Percentiles rank a stretch among this genome's conserved stretches.
Conservation (phyloP, 1,140 invertebrate species). For the Copidosoma floridanum region DNA sequence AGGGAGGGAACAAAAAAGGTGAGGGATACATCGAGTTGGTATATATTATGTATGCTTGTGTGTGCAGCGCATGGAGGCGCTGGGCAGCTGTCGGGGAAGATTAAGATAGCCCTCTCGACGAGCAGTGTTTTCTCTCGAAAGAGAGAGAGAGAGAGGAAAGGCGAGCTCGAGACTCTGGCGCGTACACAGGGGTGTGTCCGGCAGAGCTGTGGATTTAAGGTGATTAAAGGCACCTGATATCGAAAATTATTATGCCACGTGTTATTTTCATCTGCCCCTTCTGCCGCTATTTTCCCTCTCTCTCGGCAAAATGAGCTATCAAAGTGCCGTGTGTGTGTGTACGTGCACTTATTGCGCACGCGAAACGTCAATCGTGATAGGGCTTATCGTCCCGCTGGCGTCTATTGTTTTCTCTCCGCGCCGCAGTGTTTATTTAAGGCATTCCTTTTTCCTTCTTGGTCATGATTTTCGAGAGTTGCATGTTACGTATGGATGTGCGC, state of each 20-base stretch:
- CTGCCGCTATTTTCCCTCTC: constrained; percentile 8
- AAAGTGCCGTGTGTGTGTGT: too few relatives aligned
- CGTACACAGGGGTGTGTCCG: constrained; percentile 46
- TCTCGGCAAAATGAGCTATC: constrained; percentile 21
- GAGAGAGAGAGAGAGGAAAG: too few relatives aligned
- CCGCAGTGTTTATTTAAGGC: neutral
- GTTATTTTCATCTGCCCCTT: constrained; percentile 26
- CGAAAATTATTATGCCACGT: constrained; percentile 52
- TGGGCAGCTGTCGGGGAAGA: constrained; percentile 58
- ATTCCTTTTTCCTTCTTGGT: too few relatives aligned
- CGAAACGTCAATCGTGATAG: constrained; percentile 25
- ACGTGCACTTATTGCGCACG: too few relatives aligned
- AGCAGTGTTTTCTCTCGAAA: too few relatives aligned
- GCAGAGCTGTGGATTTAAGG: constrained; percentile 54
- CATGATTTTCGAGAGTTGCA: neutral
- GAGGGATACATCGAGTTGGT: constrained; percentile 27
- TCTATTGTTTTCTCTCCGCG: constrained; percentile 23
- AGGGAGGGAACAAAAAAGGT: neutral
- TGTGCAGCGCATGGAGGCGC: constrained; percentile 31
- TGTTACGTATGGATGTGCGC: neutral
- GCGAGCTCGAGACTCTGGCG: constrained; percentile 53
- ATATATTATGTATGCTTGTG: constrained; percentile 10
- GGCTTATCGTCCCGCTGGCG: neutral
- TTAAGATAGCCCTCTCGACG: constrained; percentile 58
- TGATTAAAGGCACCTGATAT: constrained; percentile 59